phyloP scores from a whole-genome alignment of 2,888 invertebrate genomes.

The Ectropis crepuscularia region DNA sequence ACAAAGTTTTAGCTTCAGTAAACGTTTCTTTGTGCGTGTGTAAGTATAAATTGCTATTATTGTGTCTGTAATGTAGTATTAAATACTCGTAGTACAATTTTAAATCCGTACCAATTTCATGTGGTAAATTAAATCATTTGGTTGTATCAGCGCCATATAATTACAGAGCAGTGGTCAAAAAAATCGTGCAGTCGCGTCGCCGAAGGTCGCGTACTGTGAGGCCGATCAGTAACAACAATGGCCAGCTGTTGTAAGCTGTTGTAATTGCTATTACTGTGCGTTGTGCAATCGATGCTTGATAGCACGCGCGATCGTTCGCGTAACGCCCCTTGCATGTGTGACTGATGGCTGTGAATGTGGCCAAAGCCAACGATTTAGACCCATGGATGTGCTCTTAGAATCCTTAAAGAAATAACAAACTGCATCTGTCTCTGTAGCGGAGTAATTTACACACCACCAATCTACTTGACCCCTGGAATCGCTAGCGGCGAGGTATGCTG shows the following conservation, averaged over 20 bases:
- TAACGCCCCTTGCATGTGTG: slow-evolving; percentile 35
- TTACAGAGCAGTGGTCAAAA: slow-evolving; percentile 67
- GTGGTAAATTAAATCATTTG: background rate
- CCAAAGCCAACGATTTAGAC: background rate
- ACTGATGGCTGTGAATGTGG: slow-evolving; percentile 4
- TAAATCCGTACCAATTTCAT: too few relatives aligned
- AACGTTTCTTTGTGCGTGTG: too few relatives aligned
- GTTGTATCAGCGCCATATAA: slow-evolving; percentile 54
- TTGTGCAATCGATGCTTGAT: slow-evolving; percentile 74
- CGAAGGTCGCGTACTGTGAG: slow-evolving; percentile 74
- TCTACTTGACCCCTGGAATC: too few relatives aligned
- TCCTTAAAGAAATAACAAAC: too few relatives aligned
- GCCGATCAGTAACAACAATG: slow-evolving; percentile 81
- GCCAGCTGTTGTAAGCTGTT: slow-evolving; percentile 83
- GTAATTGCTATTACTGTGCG: slow-evolving; percentile 80
- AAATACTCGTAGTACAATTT: too few relatives aligned
- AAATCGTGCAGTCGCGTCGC: slow-evolving; percentile 74
- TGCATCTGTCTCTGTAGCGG: too few relatives aligned
- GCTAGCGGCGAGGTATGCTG: too few relatives aligned
- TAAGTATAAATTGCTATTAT: too few relatives aligned
- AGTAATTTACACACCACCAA: too few relatives aligned
- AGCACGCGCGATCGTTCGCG: slow-evolving; percentile 61
- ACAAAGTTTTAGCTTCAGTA: too few relatives aligned
- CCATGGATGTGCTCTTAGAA: too few relatives aligned
- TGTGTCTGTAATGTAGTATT: too few relatives aligned